Percentiles rank a stretch among this genome's conserved stretches.
Conservation (phyloP, 2,113 vertebrate species). For the Melozone crissalis region DNA sequence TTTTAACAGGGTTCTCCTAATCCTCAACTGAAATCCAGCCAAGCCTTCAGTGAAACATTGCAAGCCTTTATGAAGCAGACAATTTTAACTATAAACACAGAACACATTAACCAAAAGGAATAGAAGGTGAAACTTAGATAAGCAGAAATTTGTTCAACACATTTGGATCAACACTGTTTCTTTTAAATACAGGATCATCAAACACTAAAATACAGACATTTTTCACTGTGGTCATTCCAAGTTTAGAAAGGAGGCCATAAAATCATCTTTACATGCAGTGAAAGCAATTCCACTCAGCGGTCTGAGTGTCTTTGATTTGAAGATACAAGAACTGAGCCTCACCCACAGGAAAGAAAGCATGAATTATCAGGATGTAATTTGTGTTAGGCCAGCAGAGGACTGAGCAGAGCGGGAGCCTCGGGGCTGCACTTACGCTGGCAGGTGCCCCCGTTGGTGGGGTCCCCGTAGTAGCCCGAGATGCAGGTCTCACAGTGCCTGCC, state of each 20-base stretch:
- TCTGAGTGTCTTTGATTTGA: background rate
- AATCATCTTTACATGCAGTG: background rate
- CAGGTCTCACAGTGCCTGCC: slow-evolving; percentile 95
- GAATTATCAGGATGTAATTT: background rate
- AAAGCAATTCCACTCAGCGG: background rate
- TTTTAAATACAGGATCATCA: background rate
- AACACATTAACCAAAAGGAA: background rate
- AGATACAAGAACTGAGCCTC: background rate
- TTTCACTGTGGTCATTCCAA: background rate
- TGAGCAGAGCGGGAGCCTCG: rapidly evolving
- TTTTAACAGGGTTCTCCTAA: slow-evolving; percentile 5
- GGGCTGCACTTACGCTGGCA: slow-evolving; percentile 90
- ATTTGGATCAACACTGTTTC: background rate
- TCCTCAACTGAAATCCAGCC: slow-evolving; percentile 4
- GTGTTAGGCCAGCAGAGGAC: background rate
- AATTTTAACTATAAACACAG: background rate
- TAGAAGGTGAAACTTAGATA: background rate
- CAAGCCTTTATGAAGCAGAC: background rate
- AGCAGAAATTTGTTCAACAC: background rate
- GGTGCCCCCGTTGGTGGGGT: slow-evolving; percentile 94
- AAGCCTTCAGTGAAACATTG: background rate
- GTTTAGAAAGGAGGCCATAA: background rate
- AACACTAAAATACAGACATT: background rate
- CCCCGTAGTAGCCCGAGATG: slow-evolving; percentile 93
- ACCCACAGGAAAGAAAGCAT: background rate